Base-by-base conservation (phyloP, 2,888 invertebrate genomes). In the Mesoligia furuncula region DNA sequence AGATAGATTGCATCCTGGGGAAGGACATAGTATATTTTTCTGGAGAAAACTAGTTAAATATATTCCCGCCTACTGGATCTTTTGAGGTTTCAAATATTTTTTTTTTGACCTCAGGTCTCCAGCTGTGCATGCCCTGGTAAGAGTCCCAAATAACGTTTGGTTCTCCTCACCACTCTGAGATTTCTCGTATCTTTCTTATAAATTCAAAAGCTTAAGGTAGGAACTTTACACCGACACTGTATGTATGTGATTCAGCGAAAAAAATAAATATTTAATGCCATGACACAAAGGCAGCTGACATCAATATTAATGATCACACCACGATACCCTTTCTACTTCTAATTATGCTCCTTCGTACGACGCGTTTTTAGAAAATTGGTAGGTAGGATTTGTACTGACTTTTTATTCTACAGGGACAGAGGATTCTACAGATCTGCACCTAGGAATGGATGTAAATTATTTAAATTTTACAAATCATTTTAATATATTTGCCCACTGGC, bases 191-290 rank as follows among this genome's bases (percentile, higher is more conserved):
- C 45, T 31, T 15, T 31, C 42, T n/a, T 15, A 72, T 51, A 13
- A 31, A 13, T 61, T 31, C 8, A 59, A 15, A 36, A 31, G 8
- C 15, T 54, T 54, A 45, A 4, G 17, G 73, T 86, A 61, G 45
- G 65, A 87, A 94, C 94, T 93, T 95, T 75, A 79, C 71, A 71
- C 80, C 81, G 82, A 15, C 70, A 81, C 71, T 93, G 94, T 95
- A 87, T 92, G 88, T 96, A 87, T 92, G 88, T 96, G 95, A 95
- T 90, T 94, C 93, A 92, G 95, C 95, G 77, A 90, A 91, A 89
- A 83, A 91, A 90, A 90, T 84, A 89, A 90, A 91, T 89, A 91
- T 91, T 92, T 93, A 92, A 88, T 81, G 80, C 88, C 87, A 83
- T 84, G 82, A 87, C 81, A 92, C 90, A 94, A 93, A 88, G 89